phyloP scores from a whole-genome alignment of 2,797 vertebrate genomes.

The Betta splendens region DNA sequence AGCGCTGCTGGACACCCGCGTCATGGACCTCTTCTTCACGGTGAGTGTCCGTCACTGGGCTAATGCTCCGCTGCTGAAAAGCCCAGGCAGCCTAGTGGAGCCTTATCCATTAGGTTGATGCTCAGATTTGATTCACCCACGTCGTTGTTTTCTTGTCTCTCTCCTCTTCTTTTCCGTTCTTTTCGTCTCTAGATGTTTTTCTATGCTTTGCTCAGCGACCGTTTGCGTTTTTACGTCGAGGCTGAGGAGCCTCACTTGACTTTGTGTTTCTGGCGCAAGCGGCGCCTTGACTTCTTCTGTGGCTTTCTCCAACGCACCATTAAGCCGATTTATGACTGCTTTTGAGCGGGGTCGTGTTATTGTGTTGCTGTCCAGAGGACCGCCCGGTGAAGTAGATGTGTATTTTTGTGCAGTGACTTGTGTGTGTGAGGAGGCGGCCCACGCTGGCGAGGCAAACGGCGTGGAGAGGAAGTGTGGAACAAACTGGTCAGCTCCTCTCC shows the following conservation, averaged over 20 bases:
- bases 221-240: slow-evolving; percentile 40
- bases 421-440: slow-evolving; percentile 63
- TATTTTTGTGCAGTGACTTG: slow-evolving; percentile 62
- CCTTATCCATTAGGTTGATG: background rate
- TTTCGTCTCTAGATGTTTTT: slow-evolving; percentile 39
- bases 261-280: slow-evolving; percentile 27
- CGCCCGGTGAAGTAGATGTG: slow-evolving; percentile 58
- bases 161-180: background rate
- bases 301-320: slow-evolving; percentile 46
- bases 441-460: slow-evolving; percentile 46
- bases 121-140: background rate
- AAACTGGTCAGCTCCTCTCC: slow-evolving; percentile 67
- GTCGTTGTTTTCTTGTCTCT: slow-evolving; percentile 18
- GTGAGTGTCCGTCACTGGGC: slow-evolving; percentile 78
- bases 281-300: slow-evolving; percentile 27
- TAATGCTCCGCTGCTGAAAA: too few species aligned
- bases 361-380: slow-evolving; percentile 51
- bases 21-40: slow-evolving; percentile 99
- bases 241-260: slow-evolving; percentile 27
- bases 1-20: slow-evolving; percentile 94
- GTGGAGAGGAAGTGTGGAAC: slow-evolving; percentile 67
- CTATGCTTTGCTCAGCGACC: slow-evolving; percentile 46
- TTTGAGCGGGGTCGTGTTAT: slow-evolving; percentile 57
- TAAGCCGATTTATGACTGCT: slow-evolving; percentile 57
- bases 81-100: too few species aligned